Evolutionary conservation across 2,888 invertebrate species (phyloP).

Genomic region (Prosapia bicincta): DNA sequence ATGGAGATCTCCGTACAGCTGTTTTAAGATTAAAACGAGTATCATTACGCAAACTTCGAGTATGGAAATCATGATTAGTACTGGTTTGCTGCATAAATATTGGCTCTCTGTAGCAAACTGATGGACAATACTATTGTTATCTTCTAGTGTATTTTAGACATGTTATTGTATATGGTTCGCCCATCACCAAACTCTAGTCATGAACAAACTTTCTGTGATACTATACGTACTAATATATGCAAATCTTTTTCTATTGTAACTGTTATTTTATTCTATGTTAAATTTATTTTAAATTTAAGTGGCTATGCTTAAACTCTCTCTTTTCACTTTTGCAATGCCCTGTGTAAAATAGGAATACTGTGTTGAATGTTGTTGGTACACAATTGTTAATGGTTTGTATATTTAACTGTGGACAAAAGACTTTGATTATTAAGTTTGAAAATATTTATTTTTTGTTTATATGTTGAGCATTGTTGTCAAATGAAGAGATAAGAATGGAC

Average conservation of each 20-base stretch:
- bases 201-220: conserved; percentile 43
- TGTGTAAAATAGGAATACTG: not conserved
- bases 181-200: conserved; percentile 40
- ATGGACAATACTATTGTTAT: conserved; percentile 30
- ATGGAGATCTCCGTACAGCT: conserved; percentile 65
- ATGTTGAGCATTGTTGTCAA: conserved; percentile 7
- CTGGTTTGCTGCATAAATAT: conserved; percentile 24
- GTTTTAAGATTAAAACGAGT: conserved; percentile 76
- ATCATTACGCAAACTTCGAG: conserved; percentile 70
- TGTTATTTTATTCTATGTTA: conserved; percentile 8
- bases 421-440: conserved; percentile 25
- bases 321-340: conserved; percentile 19
- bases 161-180: conserved; percentile 21
- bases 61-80: conserved; percentile 66
- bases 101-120: conserved; percentile 15
- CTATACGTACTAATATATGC: conserved; percentile 34
- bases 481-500: not conserved
- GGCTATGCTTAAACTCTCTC: conserved; percentile 27
- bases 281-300: conserved; percentile 31
- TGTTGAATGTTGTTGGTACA: not conserved
- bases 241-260: conserved; percentile 3
- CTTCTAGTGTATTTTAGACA: conserved; percentile 25
- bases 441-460: conserved; percentile 27
- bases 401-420: not conserved
- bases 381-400: conserved; percentile 4